A percentile compares a stretch with the other conserved stretches of the same genome.
Evolutionary conservation across 2,888 invertebrate species (phyloP).

Genomic region (Lasioglossum oenotherae): DNA sequence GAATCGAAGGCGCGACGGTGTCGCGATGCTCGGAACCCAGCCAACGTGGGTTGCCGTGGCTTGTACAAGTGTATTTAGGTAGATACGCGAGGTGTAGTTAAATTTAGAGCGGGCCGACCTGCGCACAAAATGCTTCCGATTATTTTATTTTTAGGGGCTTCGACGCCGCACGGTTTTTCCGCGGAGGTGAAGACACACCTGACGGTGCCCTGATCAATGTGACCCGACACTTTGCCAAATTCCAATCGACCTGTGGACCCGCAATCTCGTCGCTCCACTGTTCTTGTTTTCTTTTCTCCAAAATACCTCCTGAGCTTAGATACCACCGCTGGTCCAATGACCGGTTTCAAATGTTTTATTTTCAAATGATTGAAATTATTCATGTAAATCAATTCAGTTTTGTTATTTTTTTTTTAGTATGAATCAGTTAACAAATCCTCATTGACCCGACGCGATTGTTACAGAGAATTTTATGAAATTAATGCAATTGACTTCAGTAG

Average conservation of each 20-base stretch:
- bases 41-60: conserved; percentile 74
- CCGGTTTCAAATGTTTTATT: too few species aligned
- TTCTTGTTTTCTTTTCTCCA: not conserved
- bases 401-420: too few species aligned
- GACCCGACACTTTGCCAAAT: not conserved
- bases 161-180: conserved; percentile 54
- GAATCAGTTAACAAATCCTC: too few species aligned
- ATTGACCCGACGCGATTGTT: too few species aligned
- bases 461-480: too few species aligned
- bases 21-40: conserved; percentile 74
- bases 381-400: too few species aligned
- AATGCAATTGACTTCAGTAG: too few species aligned
- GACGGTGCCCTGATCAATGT: conserved; percentile 33
- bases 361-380: too few species aligned
- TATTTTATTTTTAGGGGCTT: conserved; percentile 80
- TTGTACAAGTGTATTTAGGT: conserved; percentile 81
- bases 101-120: conserved; percentile 80
- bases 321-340: too few species aligned
- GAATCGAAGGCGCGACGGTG: conserved; percentile 60
- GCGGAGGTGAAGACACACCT: conserved; percentile 46
- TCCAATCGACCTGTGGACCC: not conserved
- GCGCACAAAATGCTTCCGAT: conserved; percentile 81
- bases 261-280: not conserved
- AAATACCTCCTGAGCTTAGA: not conserved
- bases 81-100: conserved; percentile 78